These are phyloP conservation scores for Selenia dentaria DNA, from an alignment of 2,888 invertebrate species.

Conservation along the genomic window DNA sequence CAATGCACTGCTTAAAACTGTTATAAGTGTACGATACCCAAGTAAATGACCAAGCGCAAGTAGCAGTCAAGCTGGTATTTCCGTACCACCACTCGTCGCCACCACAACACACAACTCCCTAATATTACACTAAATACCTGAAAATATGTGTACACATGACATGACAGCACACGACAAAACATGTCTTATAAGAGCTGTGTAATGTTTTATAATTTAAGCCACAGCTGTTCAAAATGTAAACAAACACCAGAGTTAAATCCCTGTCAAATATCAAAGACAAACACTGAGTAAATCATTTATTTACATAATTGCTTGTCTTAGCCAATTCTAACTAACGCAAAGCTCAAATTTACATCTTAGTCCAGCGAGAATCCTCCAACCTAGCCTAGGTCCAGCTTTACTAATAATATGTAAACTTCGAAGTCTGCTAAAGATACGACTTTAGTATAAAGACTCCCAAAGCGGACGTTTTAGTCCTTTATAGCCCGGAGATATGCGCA, in stretches of 20 bases:
- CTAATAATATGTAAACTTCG: conserved; percentile 43
- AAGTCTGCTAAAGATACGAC: conserved; percentile 22
- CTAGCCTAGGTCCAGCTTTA: conserved; percentile 21
- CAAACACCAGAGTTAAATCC: background rate
- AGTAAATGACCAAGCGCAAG: no score
- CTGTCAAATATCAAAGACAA: conserved; percentile 9
- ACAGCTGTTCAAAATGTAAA: no score
- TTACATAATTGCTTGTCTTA: conserved; percentile 11
- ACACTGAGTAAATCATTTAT: conserved; percentile 7
- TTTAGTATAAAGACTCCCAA: conserved; percentile 8
- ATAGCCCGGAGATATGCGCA: conserved; percentile 14
- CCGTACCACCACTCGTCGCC: no score
- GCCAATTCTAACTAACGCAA: conserved; percentile 14
- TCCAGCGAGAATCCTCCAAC: conserved; percentile 10
- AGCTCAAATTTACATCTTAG: conserved; percentile 16
- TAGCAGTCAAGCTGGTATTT: no score
- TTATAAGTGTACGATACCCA: no score
- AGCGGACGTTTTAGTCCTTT: conserved; percentile 22
- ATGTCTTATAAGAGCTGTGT: no score
- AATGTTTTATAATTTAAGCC: no score
- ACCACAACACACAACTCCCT: no score
- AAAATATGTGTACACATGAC: no score
- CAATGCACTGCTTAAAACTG: no score
- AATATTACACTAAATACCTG: no score
- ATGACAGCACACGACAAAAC: no score